Conservation (phyloP, 2,113 vertebrate species). For the Sinocyclocheilus anophthalmus region DNA sequence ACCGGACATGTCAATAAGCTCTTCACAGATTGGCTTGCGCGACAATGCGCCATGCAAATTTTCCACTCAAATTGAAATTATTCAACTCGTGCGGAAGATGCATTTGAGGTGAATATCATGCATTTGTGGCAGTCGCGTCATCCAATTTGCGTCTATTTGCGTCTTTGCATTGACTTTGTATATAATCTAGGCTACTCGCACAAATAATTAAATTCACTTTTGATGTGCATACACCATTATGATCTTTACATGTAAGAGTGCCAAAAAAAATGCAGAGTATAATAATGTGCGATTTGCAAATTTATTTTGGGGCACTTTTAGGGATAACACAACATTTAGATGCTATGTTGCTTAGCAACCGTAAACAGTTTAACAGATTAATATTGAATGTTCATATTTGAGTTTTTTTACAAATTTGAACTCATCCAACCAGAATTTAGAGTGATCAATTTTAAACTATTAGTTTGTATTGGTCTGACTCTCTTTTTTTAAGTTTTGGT, state of each 20-base stretch:
- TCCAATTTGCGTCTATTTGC: too few species aligned
- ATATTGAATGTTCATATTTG: background rate
- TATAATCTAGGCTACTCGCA: too few species aligned
- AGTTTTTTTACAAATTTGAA: background rate
- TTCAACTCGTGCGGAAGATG: too few species aligned
- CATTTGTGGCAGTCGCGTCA: too few species aligned
- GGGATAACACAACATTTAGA: background rate
- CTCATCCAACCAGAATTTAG: background rate
- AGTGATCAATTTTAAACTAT: background rate
- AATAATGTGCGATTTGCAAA: background rate
- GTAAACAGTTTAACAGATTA: background rate
- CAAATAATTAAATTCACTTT: too few species aligned
- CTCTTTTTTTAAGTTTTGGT: background rate
- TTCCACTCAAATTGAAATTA: too few species aligned
- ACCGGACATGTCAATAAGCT: too few species aligned
- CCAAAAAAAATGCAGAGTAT: background rate
- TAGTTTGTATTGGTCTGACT: background rate
- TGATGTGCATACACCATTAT: too few species aligned
- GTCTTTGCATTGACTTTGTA: too few species aligned
- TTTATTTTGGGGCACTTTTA: background rate
- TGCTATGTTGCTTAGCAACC: background rate
- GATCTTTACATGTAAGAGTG: background rate
- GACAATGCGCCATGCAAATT: too few species aligned
- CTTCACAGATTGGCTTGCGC: too few species aligned
- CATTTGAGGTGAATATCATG: too few species aligned